Evolutionary conservation across 1,140 invertebrate genomes (phyloP).

Genomic region (Drosophila truncata): DNA sequence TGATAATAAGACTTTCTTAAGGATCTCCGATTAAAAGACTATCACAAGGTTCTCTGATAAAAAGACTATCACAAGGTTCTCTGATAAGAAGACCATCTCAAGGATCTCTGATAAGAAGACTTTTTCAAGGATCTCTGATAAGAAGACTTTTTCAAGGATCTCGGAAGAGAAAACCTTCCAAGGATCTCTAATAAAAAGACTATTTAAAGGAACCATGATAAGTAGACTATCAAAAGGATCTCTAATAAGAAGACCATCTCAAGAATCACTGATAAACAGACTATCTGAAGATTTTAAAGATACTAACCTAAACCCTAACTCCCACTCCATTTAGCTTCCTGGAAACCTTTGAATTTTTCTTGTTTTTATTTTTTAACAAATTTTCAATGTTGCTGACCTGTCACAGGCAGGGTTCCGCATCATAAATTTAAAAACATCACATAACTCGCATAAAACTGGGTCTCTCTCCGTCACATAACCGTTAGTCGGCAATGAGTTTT

Average conservation of each 20-base stretch:
- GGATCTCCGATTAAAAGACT: too few species aligned
- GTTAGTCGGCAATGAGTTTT: slow-evolving; percentile 13
- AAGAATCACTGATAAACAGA: too few species aligned
- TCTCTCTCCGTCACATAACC: slow-evolving; percentile 1
- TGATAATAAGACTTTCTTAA: too few species aligned
- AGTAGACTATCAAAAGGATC: too few species aligned
- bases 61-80: too few species aligned
- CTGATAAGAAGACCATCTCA: too few species aligned
- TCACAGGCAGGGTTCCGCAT: slow-evolving; percentile 2
- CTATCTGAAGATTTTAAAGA: too few species aligned
- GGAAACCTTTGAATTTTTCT: background rate
- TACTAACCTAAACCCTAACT: background rate
- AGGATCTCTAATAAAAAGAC: too few species aligned
- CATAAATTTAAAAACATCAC: slow-evolving; percentile 17
- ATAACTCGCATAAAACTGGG: slow-evolving; percentile 16
- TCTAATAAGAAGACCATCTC: too few species aligned
- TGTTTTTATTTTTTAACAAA: background rate
- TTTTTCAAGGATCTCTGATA: too few species aligned
- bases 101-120: too few species aligned
- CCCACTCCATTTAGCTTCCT: background rate
- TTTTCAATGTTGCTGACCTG: slow-evolving; percentile 18
- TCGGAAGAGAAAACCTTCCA: background rate
- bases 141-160: background rate
- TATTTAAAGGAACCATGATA: background rate
- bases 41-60: too few species aligned